Conservation (phyloP, 2,797 vertebrate genomes). For the Aldrovandia affinis region DNA sequence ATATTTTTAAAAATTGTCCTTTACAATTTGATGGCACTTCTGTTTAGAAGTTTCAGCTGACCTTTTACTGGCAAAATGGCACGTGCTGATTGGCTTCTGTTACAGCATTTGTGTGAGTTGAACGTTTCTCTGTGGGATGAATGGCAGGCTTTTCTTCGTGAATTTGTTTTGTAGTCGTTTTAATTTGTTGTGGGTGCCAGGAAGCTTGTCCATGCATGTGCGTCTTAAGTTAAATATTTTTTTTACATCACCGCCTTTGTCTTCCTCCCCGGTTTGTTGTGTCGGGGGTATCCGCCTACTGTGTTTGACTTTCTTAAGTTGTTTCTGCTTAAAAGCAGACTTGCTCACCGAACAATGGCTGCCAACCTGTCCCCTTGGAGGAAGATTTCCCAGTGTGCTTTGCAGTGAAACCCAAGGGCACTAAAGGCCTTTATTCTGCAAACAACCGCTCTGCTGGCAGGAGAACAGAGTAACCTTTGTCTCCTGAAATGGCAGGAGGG, state of each 20-base stretch:
- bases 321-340: neutral
- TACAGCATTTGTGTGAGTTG: neutral
- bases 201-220: neutral
- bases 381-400: neutral
- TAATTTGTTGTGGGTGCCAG: neutral
- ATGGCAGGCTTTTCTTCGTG: neutral
- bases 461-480: neutral
- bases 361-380: neutral
- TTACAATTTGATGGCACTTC: neutral
- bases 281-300: neutral
- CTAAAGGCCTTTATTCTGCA: neutral
- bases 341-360: neutral
- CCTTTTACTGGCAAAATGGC: neutral
- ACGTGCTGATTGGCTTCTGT: neutral
- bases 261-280: neutral
- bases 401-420: neutral
- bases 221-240: neutral
- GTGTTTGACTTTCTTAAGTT: neutral
- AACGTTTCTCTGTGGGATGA: neutral
- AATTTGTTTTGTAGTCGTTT: neutral
- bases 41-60: neutral
- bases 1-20: neutral
- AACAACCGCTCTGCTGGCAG: neutral
- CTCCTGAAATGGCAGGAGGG: neutral
- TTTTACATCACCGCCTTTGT: neutral